Evolutionary conservation across 2,797 vertebrate genomes (phyloP).

Genomic region (Urosaurus nigricauda): DNA sequence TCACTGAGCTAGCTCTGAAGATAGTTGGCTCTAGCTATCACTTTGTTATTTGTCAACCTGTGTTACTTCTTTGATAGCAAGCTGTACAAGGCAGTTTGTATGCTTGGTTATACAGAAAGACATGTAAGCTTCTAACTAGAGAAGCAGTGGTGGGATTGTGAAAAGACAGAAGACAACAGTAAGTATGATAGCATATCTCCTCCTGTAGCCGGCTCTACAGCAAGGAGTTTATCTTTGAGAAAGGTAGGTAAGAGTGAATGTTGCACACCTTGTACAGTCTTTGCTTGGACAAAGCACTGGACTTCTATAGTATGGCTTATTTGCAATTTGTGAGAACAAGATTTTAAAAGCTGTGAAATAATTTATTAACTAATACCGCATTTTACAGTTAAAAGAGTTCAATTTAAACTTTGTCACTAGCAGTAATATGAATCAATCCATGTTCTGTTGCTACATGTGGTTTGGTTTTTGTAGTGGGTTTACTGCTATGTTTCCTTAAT

Average conservation of each 20-base stretch:
- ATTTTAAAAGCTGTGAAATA: background rate
- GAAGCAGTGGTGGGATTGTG: background rate
- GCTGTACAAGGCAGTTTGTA: conserved; percentile 13
- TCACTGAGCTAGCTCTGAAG: background rate
- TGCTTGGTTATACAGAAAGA: conserved; percentile 27
- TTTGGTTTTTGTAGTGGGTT: background rate
- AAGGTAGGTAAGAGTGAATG: background rate
- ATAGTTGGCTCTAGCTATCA: background rate
- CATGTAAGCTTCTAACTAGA: conserved; percentile 8
- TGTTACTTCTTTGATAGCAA: conserved; percentile 24
- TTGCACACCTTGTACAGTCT: background rate
- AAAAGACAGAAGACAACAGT: background rate
- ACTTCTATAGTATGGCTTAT: background rate
- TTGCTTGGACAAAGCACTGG: background rate
- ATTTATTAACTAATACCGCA: background rate
- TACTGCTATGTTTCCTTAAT: background rate
- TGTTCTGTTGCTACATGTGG: background rate
- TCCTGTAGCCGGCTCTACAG: background rate
- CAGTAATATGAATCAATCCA: too few relatives aligned
- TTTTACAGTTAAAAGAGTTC: background rate
- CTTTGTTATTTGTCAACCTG: conserved; percentile 24
- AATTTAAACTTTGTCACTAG: background rate
- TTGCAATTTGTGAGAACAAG: too few relatives aligned
- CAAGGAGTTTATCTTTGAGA: background rate
- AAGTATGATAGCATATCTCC: conserved; percentile 4